Evolutionary conservation across 2,888 invertebrate species (phyloP), one percentile per base, ranked within the genome.

Genomic region (Amblyjoppa fuscipennis): DNA sequence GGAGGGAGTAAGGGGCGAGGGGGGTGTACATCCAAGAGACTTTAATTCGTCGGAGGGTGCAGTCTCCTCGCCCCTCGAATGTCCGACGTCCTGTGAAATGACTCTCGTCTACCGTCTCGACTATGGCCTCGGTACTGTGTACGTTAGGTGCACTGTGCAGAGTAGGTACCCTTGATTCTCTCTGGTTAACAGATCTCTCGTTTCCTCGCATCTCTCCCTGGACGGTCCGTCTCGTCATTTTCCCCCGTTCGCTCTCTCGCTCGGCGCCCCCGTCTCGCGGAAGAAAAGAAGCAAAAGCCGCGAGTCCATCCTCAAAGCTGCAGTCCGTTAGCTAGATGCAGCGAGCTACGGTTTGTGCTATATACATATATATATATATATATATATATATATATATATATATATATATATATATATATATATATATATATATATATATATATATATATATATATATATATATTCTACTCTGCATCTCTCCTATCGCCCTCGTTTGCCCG

Each of bases 261-360:
- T 70, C 71, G 49, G 49, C 80, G 68, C 53, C 79, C 61, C 53
- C 61, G 66, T 68, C 74, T 64, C 69, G 69, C 77, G 49, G 53
- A 83, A 83, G 83, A 85, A 90, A 90, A 90, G 89, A 89, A 90
- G 89, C 87, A 87, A 90, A 91, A 90, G 87, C 90, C 91, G 87
- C 89, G 89, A 90, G 90, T 91, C 91, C 91, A 91, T 92, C 90
- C 90, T 92, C 92, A 93, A 93, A 93, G 92, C 90, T 89, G 87
- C 88, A 86, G 78, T 83, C 89, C 88, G 86, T 82, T 85, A 86
- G 38, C 61, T 66, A 56, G 82, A 76, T 85, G 82, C 82, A 82
- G 70, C 61, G 16, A 77, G 66, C 61, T 74, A 45, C 64, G 70
- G 25, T 74, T 51, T 74, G 61, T 49, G 41, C 41, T 56, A 56